A percentile compares a stretch with the other conserved stretches of the same genome.
Conservation (phyloP, 1,140 invertebrate genomes). For the Yoshiicerus persimilis region DNA sequence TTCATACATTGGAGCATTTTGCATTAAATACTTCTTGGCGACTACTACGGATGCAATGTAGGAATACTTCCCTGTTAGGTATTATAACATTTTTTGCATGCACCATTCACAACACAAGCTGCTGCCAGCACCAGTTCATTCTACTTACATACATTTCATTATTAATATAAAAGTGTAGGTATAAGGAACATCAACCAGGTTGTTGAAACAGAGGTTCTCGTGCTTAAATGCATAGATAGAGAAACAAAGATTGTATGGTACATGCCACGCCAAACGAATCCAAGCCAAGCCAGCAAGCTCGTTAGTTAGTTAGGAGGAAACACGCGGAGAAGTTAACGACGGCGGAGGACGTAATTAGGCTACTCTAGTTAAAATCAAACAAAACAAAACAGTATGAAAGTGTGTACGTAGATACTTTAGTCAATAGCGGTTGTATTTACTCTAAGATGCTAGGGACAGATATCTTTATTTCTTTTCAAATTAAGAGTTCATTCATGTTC, state of each 20-base stretch:
- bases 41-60: neutral
- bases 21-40: neutral
- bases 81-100: neutral
- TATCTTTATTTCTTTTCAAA: neutral
- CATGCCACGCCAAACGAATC: neutral
- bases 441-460: neutral
- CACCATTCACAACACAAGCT: too few species aligned
- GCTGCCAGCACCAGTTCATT: neutral
- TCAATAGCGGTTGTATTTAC: neutral
- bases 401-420: neutral
- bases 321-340: slow-evolving; percentile 5
- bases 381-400: neutral
- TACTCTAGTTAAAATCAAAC: slow-evolving; percentile 1
- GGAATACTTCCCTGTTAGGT: neutral
- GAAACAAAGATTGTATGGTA: neutral
- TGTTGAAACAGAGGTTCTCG: neutral
- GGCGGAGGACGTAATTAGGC: slow-evolving; percentile 8
- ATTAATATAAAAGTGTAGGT: neutral
- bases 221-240: neutral
- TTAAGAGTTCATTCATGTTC: neutral
- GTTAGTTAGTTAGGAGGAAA: neutral
- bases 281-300: neutral
- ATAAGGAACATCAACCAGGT: neutral
- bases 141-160: neutral
- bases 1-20: neutral